Conservation (phyloP, 2,888 invertebrate species). For the Odontocolon sp. region DNA sequence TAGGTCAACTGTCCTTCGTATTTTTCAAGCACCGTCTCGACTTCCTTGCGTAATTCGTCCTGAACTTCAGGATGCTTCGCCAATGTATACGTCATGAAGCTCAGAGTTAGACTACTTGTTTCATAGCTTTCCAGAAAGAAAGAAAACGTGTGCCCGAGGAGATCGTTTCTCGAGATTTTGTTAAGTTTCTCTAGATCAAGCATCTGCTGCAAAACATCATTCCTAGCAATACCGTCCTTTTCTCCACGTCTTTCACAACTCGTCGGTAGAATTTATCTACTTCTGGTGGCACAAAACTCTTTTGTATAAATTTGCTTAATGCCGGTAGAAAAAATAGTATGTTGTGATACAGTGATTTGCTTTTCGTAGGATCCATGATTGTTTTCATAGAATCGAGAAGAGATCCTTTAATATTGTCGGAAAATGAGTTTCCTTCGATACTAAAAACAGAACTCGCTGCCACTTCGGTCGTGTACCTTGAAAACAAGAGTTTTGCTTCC, state of each 20-base stretch:
- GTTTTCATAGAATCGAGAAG: slow-evolving; percentile 39
- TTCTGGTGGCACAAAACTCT: slow-evolving; percentile 47
- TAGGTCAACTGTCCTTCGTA: slow-evolving; percentile 78
- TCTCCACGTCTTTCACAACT: slow-evolving; percentile 58
- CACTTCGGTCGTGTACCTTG: slow-evolving; percentile 43
- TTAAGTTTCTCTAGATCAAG: slow-evolving; percentile 69
- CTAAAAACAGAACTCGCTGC: slow-evolving; percentile 32
- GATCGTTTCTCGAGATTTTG: slow-evolving; percentile 67
- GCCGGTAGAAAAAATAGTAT: slow-evolving; percentile 26
- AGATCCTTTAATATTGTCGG: neutral
- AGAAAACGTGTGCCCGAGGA: slow-evolving; percentile 80
- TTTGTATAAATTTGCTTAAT: slow-evolving; percentile 26
- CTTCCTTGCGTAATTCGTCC: slow-evolving; percentile 80
- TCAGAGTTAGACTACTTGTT: slow-evolving; percentile 81
- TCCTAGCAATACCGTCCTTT: slow-evolving; percentile 58
- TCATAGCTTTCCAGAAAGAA: slow-evolving; percentile 83
- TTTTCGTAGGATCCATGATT: slow-evolving; percentile 52
- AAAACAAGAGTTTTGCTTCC: slow-evolving; percentile 46
- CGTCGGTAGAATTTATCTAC: slow-evolving; percentile 58
- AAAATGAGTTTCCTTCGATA: slow-evolving; percentile 41
- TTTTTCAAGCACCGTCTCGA: slow-evolving; percentile 72
- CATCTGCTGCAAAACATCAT: slow-evolving; percentile 80
- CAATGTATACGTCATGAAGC: slow-evolving; percentile 80
- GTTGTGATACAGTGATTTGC: slow-evolving; percentile 9
- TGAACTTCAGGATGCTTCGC: slow-evolving; percentile 80